Evolutionary conservation across 2,888 invertebrate species (phyloP).

Genomic region (Herminia tarsipennalis): DNA sequence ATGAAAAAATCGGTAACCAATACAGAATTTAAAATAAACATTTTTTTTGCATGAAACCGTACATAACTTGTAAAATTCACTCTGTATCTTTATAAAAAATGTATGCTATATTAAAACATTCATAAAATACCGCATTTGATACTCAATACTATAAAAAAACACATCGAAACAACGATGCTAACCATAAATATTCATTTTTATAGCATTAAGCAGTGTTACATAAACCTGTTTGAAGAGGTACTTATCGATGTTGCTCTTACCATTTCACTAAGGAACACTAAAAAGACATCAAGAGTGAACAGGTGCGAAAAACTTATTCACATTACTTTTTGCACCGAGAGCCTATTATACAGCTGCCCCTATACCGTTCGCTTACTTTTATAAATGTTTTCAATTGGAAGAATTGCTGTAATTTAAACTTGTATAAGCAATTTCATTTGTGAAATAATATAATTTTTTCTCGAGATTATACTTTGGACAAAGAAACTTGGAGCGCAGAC

Average conservation of each 20-base stretch:
- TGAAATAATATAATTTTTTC: slow-evolving; percentile 38
- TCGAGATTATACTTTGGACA: slow-evolving; percentile 20
- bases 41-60: too few species aligned
- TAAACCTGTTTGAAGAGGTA: neutral
- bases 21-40: too few species aligned
- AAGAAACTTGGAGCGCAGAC: slow-evolving; percentile 16
- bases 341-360: slow-evolving; percentile 62
- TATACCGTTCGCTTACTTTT: slow-evolving; percentile 53
- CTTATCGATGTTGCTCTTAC: slow-evolving; percentile 9
- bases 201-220: neutral
- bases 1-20: too few species aligned
- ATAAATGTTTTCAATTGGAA: slow-evolving; percentile 63
- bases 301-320: slow-evolving; percentile 67
- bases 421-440: slow-evolving; percentile 56
- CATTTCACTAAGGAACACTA: slow-evolving; percentile 39
- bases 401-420: slow-evolving; percentile 65
- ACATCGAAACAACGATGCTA: neutral
- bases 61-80: too few species aligned
- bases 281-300: slow-evolving; percentile 57
- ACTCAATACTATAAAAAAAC: neutral
- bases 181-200: slow-evolving; percentile 3
- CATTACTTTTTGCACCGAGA: slow-evolving; percentile 58
- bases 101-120: neutral
- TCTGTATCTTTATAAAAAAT: neutral
- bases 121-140: neutral